Evolutionary conservation across 2,888 invertebrate species (phyloP).

Genomic region (Venusia cambrica): DNA sequence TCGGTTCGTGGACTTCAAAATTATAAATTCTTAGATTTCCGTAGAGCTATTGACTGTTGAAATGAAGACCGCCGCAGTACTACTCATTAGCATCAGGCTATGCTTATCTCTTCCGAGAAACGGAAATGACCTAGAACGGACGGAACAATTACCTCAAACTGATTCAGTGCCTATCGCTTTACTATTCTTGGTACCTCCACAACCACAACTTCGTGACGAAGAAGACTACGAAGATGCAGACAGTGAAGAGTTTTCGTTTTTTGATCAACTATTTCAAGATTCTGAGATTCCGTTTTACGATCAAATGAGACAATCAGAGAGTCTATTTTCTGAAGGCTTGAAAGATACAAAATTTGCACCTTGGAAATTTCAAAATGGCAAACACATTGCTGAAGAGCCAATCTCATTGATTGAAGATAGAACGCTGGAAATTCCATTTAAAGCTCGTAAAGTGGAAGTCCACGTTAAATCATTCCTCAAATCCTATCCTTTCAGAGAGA

Average conservation of each 20-base stretch:
- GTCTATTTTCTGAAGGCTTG: conserved; percentile 6
- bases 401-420: neutral
- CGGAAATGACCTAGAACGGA: conserved; percentile 8
- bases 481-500: too few relatives aligned
- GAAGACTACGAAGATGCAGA: conserved; percentile 2
- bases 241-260: conserved; percentile 6
- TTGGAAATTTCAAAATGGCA: conserved; percentile 2
- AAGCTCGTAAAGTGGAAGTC: conserved; percentile 1
- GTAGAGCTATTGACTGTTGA: conserved; percentile 11
- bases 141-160: conserved; percentile 3
- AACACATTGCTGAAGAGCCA: conserved; percentile 3
- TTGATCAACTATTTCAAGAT: conserved; percentile 10
- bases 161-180: conserved; percentile 18
- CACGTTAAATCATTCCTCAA: conserved; percentile 1
- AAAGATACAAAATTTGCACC: conserved; percentile 6
- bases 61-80: conserved; percentile 21
- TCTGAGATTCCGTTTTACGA: conserved; percentile 1
- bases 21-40: conserved; percentile 20
- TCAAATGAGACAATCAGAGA: neutral
- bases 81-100: conserved; percentile 17
- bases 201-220: conserved; percentile 12
- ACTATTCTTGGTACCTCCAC: conserved; percentile 15
- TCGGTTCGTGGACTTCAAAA: conserved; percentile 1
- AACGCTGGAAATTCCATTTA: neutral
- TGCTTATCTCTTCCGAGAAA: conserved; percentile 8